These are phyloP conservation scores for Sinocyclocheilus anophthalmus DNA, from an alignment of 2,113 vertebrate species.

Conservation along the genomic window DNA sequence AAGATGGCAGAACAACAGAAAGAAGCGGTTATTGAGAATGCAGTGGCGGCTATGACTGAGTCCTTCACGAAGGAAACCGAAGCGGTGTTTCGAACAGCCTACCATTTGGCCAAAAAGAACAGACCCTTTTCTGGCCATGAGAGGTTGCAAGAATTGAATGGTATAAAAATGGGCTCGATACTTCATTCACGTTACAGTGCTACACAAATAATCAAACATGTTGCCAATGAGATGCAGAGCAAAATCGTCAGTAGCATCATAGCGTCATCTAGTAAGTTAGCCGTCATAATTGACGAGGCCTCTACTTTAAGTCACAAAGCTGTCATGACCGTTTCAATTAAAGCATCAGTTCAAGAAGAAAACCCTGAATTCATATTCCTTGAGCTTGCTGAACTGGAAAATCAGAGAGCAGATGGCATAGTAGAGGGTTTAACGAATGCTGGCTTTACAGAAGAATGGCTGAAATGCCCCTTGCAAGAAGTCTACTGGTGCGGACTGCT, in stretches of 20 bases:
- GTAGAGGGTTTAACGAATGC: not conserved
- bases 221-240: not conserved
- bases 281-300: not conserved
- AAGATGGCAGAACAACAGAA: not conserved
- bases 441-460: slow-evolving; percentile 4
- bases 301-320: too few relatives aligned
- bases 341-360: too few relatives aligned
- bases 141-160: not conserved
- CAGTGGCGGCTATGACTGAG: too few relatives aligned
- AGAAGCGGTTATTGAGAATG: not conserved
- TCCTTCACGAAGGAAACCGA: too few relatives aligned
- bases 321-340: too few relatives aligned
- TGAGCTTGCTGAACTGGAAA: too few relatives aligned
- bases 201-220: not conserved
- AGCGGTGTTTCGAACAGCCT: not conserved
- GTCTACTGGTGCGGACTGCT: too few relatives aligned
- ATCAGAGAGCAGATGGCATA: too few relatives aligned
- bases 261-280: not conserved
- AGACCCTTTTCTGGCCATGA: not conserved
- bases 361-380: too few relatives aligned
- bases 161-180: not conserved
- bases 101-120: not conserved
- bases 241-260: not conserved
- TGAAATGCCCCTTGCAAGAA: too few relatives aligned
- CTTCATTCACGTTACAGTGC: not conserved